Base-by-base conservation (phyloP, 2,888 invertebrate genomes). In the Gastracanthus pulcherrimus region DNA sequence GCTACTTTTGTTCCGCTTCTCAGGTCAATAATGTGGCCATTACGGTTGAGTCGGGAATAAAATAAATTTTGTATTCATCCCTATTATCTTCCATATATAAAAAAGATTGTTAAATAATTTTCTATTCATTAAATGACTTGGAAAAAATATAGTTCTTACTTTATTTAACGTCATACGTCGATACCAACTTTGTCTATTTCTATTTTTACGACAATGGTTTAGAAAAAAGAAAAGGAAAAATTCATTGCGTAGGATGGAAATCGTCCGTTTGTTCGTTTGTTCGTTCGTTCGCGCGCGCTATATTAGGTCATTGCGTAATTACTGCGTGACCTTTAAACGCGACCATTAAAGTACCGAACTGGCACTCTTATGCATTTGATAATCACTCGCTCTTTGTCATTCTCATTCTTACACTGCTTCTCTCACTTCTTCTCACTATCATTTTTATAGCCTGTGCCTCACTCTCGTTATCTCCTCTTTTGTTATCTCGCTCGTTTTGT, bases 251-350 rank as follows among this genome's bases (percentile, higher is more conserved):
- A 48, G 19, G 7, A n/a, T 48, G 16, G 1, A 19, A 19, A 48
- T 2, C 1, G 48, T 48, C n/a, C 19, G 48, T 48, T 19, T 19
- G 7, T 26, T 41, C 16, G 66, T 38, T 13, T 51, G 29, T 51
- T 48, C 48, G 34, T 16, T 26, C 29, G 67, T n/a, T n/a, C 13
- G 26, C 11, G 48, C 5, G n/a, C 11, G 34, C 19, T 16, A 36
- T 26, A 51, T 36, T 36, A 38, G 70, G 70, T 70, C 70, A 38
- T 70, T 70, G 55, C 55, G 55, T 55, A 70, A 70, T 70, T 55
- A 55, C 36, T 31, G 70, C 70, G 55, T 16, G 70, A 69, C 69
- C 69, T 69, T 69, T 69, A 48, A 69, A 31, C 26, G 69, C 55
- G 29, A 31, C 48, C 51, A 69, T 69, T 34, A 69, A 19, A 69